phyloP scores from a whole-genome alignment of 2,797 vertebrate genomes.

The Syngnathus rostellatus region DNA sequence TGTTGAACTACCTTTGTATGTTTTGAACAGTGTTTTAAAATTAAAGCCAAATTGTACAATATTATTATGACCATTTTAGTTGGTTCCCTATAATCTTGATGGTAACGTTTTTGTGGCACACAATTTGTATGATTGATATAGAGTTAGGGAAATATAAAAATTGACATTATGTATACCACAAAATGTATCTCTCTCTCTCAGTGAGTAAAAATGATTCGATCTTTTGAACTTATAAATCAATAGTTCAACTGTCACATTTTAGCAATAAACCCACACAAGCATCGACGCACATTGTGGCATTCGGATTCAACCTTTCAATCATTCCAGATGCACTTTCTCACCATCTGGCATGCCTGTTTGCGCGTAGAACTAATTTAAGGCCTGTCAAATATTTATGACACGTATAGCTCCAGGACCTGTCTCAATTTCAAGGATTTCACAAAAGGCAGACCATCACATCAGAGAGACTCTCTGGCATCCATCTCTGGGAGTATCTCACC shows the following conservation, averaged over 20 bases:
- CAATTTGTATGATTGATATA: no score
- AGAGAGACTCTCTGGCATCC: slow-evolving; percentile 1
- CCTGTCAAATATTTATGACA: slow-evolving; percentile 56
- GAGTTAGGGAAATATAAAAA: no score
- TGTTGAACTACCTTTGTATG: no score
- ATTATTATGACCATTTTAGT: no score
- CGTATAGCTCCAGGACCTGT: slow-evolving; percentile 25
- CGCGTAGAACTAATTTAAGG: slow-evolving; percentile 32
- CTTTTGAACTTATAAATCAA: neutral
- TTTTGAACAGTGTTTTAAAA: no score
- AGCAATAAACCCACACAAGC: neutral
- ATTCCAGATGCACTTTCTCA: slow-evolving; percentile 19
- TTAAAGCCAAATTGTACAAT: no score
- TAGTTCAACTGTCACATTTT: neutral
- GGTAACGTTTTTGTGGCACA: no score
- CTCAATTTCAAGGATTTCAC: slow-evolving; percentile 36
- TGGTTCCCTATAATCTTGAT: no score
- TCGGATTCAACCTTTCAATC: slow-evolving; percentile 13
- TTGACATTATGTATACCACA: no score
- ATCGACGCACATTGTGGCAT: neutral
- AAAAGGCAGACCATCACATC: slow-evolving; percentile 12
- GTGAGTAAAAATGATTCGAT: neutral
- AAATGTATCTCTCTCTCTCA: neutral
- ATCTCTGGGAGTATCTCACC: slow-evolving; percentile 16
- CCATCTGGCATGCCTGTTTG: slow-evolving; percentile 2